phyloP scores from a whole-genome alignment of 1,140 invertebrate species.

The Tigriopus japonicus region DNA sequence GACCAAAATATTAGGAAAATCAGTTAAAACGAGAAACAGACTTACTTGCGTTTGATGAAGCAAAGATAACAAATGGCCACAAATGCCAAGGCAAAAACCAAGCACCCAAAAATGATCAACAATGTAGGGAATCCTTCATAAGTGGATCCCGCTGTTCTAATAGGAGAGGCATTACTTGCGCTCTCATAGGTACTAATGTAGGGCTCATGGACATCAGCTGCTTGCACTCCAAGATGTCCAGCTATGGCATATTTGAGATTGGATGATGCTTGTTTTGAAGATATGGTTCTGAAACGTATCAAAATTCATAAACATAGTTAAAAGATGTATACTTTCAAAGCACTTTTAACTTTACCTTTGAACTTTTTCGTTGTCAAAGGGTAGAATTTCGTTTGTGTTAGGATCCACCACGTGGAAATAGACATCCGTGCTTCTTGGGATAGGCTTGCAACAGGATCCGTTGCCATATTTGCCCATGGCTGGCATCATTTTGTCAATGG shows the following conservation, averaged over 20 bases:
- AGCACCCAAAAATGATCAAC: constrained; percentile 2
- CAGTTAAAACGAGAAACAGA: too few relatives aligned
- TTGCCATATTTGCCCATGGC: neutral
- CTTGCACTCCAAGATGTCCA: neutral
- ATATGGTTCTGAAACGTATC: neutral
- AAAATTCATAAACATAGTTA: too few relatives aligned
- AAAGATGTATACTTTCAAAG: too few relatives aligned
- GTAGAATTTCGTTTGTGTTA: neutral
- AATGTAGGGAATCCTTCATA: neutral
- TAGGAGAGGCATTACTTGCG: neutral
- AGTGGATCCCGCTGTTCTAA: neutral
- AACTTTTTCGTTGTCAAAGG: neutral
- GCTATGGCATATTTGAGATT: neutral
- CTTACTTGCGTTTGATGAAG: constrained; percentile 1
- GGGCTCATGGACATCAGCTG: neutral
- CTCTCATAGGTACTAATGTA: neutral
- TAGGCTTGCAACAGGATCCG: neutral
- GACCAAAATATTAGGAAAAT: too few relatives aligned
- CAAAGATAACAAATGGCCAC: constrained; percentile 1
- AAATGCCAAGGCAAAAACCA: neutral
- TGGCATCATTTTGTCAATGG: neutral
- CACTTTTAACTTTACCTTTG: too few relatives aligned
- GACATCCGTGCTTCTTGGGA: neutral
- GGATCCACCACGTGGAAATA: neutral
- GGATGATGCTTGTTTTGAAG: neutral